Evolutionary conservation across 2,113 vertebrate genomes (phyloP).

Genomic region (Rutilus rutilus): DNA sequence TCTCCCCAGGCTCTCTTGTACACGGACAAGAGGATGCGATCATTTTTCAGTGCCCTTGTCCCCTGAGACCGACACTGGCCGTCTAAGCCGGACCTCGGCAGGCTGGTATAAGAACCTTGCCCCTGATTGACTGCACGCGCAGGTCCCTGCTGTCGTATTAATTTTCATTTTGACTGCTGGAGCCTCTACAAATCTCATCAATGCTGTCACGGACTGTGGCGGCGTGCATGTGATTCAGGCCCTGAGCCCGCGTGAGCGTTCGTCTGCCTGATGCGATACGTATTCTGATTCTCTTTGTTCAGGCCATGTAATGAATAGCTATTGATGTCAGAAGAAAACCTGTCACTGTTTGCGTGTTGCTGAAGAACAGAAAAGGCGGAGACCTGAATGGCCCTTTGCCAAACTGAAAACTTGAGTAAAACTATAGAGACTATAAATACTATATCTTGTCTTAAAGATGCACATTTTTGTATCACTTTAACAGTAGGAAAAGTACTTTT

Average conservation of each 20-base stretch:
- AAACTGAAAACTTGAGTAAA: neutral
- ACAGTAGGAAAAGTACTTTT: neutral
- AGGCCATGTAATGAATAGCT: slow-evolving; percentile 50
- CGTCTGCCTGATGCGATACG: slow-evolving; percentile 33
- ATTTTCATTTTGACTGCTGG: slow-evolving; percentile 64
- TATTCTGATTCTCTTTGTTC: slow-evolving; percentile 36
- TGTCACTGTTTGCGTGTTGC: slow-evolving; percentile 30
- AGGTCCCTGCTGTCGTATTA: slow-evolving; percentile 57
- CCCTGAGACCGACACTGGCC: slow-evolving; percentile 1
- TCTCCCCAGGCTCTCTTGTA: slow-evolving; percentile 19
- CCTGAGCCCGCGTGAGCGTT: neutral
- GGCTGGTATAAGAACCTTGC: slow-evolving; percentile 7
- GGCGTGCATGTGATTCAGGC: slow-evolving; percentile 35
- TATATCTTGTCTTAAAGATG: neutral
- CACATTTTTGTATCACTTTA: neutral
- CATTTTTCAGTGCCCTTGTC: slow-evolving; percentile 46
- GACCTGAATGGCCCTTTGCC: neutral
- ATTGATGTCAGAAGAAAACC: slow-evolving; percentile 32
- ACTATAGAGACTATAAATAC: neutral
- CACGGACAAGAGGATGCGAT: slow-evolving; percentile 21
- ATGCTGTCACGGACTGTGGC: slow-evolving; percentile 56
- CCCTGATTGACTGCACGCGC: slow-evolving; percentile 23
- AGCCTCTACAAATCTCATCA: slow-evolving; percentile 58
- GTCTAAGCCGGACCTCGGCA: neutral
- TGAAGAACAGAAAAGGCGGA: neutral